Evolutionary conservation across 2,888 invertebrate genomes (phyloP), one percentile per base, ranked within the genome.

Genomic region (Abrostola triplasia): DNA sequence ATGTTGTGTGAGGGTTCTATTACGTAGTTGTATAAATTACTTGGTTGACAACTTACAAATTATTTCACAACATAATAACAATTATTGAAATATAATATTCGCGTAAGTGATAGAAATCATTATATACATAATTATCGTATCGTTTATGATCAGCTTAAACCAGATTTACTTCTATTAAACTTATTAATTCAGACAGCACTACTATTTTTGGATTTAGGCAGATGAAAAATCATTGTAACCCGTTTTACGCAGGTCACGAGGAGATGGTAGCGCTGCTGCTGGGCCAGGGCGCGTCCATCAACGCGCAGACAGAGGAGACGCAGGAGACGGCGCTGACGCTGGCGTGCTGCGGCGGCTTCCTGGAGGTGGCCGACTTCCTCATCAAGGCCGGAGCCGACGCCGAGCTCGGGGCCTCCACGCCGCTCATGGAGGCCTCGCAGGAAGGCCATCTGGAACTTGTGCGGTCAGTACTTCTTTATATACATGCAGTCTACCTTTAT

Each of bases 301-400:
- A 99, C 95, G 98, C 99, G 71, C 99, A 99, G 92, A 99, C 99
- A 1, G 99, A 99, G 90, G 99, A 99, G 91, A 99, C 99, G 4
- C 99, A 99, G 89, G 99, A 99, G 93, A 99, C 99, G 0, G 98
- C 99, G 4, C 92, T 99, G 36, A 99, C 99, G 10, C 95, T 99
- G 71, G 98, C 99, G 11, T 98, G 98, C 88, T 98, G 98, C 91
- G 98, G 98, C 36, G 99, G 99, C 77, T 99, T 99, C 91, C 96
- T 98, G 50, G 99, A 99, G 88, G 95, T 95, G 54, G 98, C 99
- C 0, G 98, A 99, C 90, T 98, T 98, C 92, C 96, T 99, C 58
- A 97, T 99, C 80, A 98, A 98, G 90, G 98, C 98, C 55, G 99
- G 99, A 49, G 99, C 99, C 5, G 98, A 99, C 88, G 96, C 98